Conservation (phyloP, 2,888 invertebrate species). For the Mylabris sibirica region DNA sequence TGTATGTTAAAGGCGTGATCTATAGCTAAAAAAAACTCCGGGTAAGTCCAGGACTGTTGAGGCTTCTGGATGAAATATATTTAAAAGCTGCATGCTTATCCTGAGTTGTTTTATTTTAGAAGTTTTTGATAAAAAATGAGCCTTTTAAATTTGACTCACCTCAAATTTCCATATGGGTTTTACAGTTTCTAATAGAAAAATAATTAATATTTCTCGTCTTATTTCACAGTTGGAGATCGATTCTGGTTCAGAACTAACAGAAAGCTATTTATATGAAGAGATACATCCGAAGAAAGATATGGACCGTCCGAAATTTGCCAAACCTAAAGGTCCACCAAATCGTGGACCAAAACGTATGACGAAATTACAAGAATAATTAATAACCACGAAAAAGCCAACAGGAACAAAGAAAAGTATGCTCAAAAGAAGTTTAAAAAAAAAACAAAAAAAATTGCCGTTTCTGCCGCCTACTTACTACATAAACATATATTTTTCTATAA, state of each 20-base stretch:
- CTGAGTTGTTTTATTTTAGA: too few relatives aligned
- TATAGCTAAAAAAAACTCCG: too few relatives aligned
- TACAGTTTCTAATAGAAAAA: too few relatives aligned
- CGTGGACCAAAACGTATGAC: constrained; percentile 91
- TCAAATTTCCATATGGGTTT: too few relatives aligned
- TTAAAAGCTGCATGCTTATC: too few relatives aligned
- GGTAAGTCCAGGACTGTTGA: too few relatives aligned
- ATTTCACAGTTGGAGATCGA: constrained; percentile 77
- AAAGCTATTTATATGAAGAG: constrained; percentile 90
- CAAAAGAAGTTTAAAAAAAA: constrained; percentile 19
- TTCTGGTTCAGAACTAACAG: constrained; percentile 86
- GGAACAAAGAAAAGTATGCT: constrained; percentile 15
- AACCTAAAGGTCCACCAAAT: constrained; percentile 95
- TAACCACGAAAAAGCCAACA: constrained; percentile 7
- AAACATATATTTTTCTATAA: constrained; percentile 14
- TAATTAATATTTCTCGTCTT: too few relatives aligned
- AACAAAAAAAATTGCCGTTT: not conserved
- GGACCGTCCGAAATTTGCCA: constrained; percentile 91
- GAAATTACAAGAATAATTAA: constrained; percentile 65
- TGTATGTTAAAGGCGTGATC: too few relatives aligned
- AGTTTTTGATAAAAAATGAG: too few relatives aligned
- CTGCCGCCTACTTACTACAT: not conserved
- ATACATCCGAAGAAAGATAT: constrained; percentile 91
- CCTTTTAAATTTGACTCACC: too few relatives aligned
- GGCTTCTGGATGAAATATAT: too few relatives aligned